phyloP scores from a whole-genome alignment of 2,113 vertebrate genomes.

The Myiozetetes cayanensis region DNA sequence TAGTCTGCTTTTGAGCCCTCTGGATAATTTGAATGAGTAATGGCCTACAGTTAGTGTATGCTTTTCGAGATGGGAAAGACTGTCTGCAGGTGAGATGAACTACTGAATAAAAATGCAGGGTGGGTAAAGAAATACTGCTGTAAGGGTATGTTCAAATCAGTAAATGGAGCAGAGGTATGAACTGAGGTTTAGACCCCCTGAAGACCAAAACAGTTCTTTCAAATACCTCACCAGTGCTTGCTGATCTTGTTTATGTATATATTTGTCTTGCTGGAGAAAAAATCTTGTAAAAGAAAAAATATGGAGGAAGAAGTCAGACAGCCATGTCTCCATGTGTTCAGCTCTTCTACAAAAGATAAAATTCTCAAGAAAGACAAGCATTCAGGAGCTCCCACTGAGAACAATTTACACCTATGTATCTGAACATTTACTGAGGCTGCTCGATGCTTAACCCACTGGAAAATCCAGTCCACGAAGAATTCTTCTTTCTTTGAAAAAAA shows the following conservation, averaged over 20 bases:
- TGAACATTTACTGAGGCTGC: neutral
- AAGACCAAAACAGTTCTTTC: neutral
- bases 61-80: neutral
- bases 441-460: neutral
- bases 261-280: neutral
- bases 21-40: neutral
- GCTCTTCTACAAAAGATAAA: neutral
- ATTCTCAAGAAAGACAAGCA: neutral
- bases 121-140: neutral
- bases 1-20: neutral
- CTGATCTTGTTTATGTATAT: neutral
- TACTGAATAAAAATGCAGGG: neutral
- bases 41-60: neutral
- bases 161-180: neutral
- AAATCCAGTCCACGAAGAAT: neutral
- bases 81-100: neutral
- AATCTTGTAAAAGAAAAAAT: neutral
- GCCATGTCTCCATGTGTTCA: neutral
- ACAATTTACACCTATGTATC: neutral
- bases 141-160: accelerated
- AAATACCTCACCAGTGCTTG: neutral
- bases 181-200: neutral
- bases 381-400: neutral
- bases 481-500: neutral
- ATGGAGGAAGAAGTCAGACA: neutral